Evolutionary conservation across 1,140 invertebrate species (phyloP).

Genomic region (Drosophila teissieri): DNA sequence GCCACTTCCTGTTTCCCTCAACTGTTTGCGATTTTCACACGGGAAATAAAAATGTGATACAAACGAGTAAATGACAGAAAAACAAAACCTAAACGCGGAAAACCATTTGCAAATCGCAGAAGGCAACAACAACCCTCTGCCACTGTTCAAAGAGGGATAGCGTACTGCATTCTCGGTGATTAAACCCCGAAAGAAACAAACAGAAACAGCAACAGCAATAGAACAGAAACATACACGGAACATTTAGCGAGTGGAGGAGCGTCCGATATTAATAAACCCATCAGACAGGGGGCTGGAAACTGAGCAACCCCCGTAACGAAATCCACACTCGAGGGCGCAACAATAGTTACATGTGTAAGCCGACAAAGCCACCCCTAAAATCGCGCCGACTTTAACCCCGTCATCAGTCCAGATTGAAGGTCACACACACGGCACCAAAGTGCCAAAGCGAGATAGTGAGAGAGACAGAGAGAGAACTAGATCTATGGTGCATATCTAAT

Average conservation of each 20-base stretch:
- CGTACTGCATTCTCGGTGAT: constrained; percentile 45
- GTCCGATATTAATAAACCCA: constrained; percentile 73
- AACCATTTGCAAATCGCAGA: constrained; percentile 79
- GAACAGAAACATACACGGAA: constrained; percentile 54
- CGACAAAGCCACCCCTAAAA: constrained; percentile 56
- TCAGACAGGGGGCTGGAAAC: constrained; percentile 59
- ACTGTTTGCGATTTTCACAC: constrained; percentile 75
- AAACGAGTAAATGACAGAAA: constrained; percentile 70
- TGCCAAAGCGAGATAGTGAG: background rate
- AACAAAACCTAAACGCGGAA: constrained; percentile 82
- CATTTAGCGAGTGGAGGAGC: constrained; percentile 70
- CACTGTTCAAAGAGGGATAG: constrained; percentile 3
- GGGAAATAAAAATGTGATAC: constrained; percentile 82
- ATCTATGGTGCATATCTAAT: constrained; percentile 65
- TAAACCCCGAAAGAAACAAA: constrained; percentile 72
- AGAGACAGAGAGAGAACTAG: background rate
- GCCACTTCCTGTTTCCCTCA: constrained; percentile 62
- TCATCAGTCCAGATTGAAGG: constrained; percentile 54
- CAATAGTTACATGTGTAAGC: constrained; percentile 72
- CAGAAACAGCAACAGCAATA: constrained; percentile 65
- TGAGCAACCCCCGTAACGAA: constrained; percentile 58
- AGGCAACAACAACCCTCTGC: constrained; percentile 52
- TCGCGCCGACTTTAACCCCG: constrained; percentile 46
- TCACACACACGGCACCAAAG: constrained; percentile 32
- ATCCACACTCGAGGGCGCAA: constrained; percentile 51